A percentile compares a stretch with the other conserved stretches of the same genome.
Evolutionary conservation across 2,113 vertebrate genomes (phyloP).

Genomic region (Empidonax traillii): DNA sequence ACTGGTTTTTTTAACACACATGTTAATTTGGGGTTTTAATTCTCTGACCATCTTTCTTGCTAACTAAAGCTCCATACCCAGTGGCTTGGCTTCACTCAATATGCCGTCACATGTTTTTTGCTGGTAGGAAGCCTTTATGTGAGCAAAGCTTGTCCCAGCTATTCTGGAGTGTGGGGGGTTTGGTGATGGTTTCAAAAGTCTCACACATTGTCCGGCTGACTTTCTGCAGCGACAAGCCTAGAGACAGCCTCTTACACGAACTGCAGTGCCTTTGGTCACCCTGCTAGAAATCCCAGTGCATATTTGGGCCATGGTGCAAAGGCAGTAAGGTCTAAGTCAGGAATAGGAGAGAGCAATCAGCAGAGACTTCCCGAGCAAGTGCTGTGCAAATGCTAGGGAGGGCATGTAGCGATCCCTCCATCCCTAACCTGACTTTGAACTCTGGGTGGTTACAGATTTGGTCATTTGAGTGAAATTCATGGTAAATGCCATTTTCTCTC

Average conservation of each 20-base stretch:
- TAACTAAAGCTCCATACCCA: not conserved
- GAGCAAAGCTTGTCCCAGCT: not conserved
- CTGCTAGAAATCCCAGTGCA: not conserved
- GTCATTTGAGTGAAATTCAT: not conserved
- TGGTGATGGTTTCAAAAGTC: not conserved
- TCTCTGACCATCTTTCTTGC: not conserved
- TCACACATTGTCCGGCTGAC: not conserved
- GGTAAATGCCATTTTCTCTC: conserved; percentile 65
- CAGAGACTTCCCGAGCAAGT: not conserved
- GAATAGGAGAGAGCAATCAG: not conserved
- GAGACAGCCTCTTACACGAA: not conserved
- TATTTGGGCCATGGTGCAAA: not conserved
- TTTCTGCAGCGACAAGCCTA: not conserved
- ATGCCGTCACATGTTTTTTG: not conserved
- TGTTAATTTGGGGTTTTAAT: not conserved
- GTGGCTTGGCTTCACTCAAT: not conserved
- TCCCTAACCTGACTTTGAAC: not conserved
- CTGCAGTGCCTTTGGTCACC: not conserved
- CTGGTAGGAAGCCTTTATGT: not conserved
- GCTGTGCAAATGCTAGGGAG: not conserved
- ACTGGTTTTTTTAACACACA: not conserved
- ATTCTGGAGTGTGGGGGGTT: not conserved
- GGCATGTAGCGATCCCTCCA: not conserved
- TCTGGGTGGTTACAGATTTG: not conserved
- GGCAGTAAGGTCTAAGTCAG: not conserved